phyloP scores from a whole-genome alignment of 1,140 invertebrate genomes.

The Achroia grisella region DNA sequence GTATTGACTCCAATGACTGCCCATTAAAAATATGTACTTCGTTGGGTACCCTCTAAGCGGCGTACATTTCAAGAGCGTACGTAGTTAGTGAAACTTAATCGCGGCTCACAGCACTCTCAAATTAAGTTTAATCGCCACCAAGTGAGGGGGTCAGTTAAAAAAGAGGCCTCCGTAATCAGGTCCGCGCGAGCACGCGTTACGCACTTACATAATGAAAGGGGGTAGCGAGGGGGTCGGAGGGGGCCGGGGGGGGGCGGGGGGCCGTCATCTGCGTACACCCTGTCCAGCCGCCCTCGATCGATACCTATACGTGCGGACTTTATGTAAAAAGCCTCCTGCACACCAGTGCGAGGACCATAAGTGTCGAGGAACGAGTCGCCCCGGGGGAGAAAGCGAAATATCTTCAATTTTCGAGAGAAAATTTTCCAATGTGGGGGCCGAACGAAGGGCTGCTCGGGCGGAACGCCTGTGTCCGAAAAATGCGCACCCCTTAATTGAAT shows the following conservation, averaged over 20 bases:
- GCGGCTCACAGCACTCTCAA: constrained; percentile 41
- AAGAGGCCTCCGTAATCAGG: constrained; percentile 68
- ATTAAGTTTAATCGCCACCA: constrained; percentile 63
- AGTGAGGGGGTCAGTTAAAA: constrained; percentile 69
- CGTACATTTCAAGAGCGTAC: too few species aligned
- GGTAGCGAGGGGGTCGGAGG: constrained; percentile 41
- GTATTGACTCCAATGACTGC: too few species aligned
- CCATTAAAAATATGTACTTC: too few species aligned
- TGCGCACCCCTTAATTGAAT: constrained; percentile 67
- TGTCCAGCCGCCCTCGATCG: constrained; percentile 66
- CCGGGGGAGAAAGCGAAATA: constrained; percentile 65
- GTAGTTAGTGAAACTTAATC: constrained; percentile 42
- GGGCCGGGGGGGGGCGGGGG: constrained; percentile 42
- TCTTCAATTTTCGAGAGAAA: constrained; percentile 72
- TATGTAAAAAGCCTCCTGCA: constrained; percentile 71
- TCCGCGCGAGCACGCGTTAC: constrained; percentile 68
- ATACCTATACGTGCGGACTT: constrained; percentile 72
- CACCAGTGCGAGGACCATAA: constrained; percentile 67
- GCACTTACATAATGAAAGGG: constrained; percentile 73
- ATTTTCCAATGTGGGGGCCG: constrained; percentile 68
- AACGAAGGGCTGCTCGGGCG: constrained; percentile 38
- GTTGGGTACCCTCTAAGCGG: too few species aligned
- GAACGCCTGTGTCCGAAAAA: constrained; percentile 65
- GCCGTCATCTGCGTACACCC: constrained; percentile 67
- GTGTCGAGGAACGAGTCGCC: constrained; percentile 69